These are phyloP conservation scores for Drosophila suzukii DNA, from an alignment of 1,140 invertebrate species.

Conservation along the genomic window DNA sequence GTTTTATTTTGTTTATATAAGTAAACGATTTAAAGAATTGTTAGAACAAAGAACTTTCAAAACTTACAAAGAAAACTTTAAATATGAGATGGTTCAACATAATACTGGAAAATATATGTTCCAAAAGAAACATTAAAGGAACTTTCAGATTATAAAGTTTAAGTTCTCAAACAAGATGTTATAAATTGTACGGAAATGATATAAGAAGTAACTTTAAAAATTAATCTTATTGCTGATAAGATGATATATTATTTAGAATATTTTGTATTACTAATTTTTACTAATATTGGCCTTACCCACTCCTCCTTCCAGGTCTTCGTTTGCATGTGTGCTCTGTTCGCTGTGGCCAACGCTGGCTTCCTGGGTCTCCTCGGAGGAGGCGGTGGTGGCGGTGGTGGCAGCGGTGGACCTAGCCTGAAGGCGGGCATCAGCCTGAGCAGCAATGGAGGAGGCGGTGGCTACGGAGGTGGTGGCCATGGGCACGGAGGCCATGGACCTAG, in stretches of 20 bases:
- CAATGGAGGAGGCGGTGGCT: conserved; percentile 32
- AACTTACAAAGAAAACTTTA: not conserved
- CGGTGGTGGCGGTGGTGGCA: conserved; percentile 42
- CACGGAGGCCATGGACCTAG: conserved; percentile 25
- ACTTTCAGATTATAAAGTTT: not conserved
- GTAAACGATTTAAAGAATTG: not conserved
- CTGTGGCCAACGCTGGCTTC: conserved; percentile 74
- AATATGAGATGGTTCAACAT: not conserved
- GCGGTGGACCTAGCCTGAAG: conserved; percentile 40
- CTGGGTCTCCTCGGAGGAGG: conserved; percentile 69
- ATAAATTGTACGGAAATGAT: too few species aligned
- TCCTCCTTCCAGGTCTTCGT: conserved; percentile 59
- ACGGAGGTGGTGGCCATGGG: conserved; percentile 41
- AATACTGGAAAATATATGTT: not conserved
- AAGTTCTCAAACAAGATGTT: too few species aligned
- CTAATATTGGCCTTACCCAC: too few species aligned
- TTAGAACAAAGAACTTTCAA: not conserved
- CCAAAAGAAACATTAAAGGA: not conserved
- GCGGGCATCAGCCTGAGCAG: conserved; percentile 42
- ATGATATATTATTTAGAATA: not conserved
- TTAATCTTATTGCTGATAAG: not conserved
- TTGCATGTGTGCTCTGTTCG: conserved; percentile 72
- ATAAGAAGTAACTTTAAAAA: too few species aligned
- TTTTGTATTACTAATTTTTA: too few species aligned
- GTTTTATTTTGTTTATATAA: not conserved